These are phyloP conservation scores for Alca torda DNA, from an alignment of 2,797 vertebrate genomes.

Conservation along the genomic window DNA sequence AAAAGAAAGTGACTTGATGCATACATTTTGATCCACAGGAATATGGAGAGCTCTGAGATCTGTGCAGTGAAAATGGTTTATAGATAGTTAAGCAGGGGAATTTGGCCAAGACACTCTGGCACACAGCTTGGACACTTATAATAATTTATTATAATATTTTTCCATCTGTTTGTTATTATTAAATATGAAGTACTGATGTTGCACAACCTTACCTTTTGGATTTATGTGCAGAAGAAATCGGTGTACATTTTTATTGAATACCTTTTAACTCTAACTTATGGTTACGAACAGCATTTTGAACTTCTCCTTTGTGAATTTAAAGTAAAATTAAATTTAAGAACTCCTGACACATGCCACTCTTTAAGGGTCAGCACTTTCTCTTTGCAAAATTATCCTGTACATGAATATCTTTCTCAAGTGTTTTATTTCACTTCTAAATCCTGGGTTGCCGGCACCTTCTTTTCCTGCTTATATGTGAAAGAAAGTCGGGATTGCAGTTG, in stretches of 20 bases:
- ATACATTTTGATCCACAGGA: neutral
- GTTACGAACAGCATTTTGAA: neutral
- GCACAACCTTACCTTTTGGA: slow-evolving; percentile 50
- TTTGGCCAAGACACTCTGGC: slow-evolving; percentile 50
- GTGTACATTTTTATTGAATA: neutral
- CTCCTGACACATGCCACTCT: neutral
- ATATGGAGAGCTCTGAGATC: neutral
- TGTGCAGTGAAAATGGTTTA: neutral
- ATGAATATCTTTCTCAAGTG: neutral
- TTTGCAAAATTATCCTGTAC: neutral
- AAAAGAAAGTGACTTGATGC: neutral
- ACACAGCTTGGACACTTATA: slow-evolving; percentile 30
- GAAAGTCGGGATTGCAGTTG: neutral
- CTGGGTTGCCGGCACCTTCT: neutral
- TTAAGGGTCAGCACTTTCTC: slow-evolving; percentile 1
- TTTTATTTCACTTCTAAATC: neutral
- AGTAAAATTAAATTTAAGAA: neutral
- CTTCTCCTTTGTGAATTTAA: neutral
- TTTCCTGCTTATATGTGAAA: neutral
- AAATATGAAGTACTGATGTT: slow-evolving; percentile 48
- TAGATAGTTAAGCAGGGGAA: neutral
- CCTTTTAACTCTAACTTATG: neutral
- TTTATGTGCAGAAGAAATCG: slow-evolving; percentile 42
- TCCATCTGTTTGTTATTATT: slow-evolving; percentile 73
- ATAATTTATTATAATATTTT: slow-evolving; percentile 60